Percentiles rank a stretch among this genome's conserved stretches.
phyloP scores from a whole-genome alignment of 2,113 vertebrate species.

The Oreochromis spilurus region DNA sequence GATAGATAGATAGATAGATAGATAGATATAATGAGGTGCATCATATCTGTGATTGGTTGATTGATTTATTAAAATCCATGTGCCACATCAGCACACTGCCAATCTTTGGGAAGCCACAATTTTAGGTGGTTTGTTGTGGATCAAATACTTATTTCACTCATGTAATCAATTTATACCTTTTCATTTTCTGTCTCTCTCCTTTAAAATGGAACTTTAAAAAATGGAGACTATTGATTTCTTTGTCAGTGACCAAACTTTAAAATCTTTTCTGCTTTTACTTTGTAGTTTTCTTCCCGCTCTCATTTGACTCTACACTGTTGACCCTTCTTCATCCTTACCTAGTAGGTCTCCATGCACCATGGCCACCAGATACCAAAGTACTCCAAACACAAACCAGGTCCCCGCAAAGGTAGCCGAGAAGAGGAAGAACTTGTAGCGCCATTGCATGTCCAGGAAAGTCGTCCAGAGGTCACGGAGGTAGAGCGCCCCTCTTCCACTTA shows the following conservation, averaged over 20 bases:
- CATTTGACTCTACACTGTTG: neutral
- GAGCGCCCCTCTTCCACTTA: conserved; percentile 84
- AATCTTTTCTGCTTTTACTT: neutral
- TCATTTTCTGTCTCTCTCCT: neutral
- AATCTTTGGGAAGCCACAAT: neutral
- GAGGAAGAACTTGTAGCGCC: conserved; percentile 95
- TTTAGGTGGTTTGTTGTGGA: neutral
- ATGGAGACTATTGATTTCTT: too few relatives aligned
- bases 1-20: too few relatives aligned
- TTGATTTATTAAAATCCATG: neutral
- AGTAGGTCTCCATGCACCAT: conserved; percentile 87
- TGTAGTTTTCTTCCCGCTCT: neutral
- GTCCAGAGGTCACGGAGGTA: conserved; percentile 99
- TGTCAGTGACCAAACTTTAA: neutral
- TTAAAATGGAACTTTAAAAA: neutral
- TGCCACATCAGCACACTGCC: neutral
- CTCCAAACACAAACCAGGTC: conserved; percentile 93
- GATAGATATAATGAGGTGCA: too few relatives aligned
- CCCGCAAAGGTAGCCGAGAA: conserved; percentile 95
- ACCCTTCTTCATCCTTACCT: conserved; percentile 56
- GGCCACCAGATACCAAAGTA: conserved; percentile 94
- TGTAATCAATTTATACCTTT: neutral
- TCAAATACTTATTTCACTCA: neutral
- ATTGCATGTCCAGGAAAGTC: conserved; percentile 97
- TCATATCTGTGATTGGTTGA: neutral